Evolutionary conservation across 2,888 invertebrate species (phyloP), one percentile per base, ranked within the genome.

Genomic region (Theretra japonica): DNA sequence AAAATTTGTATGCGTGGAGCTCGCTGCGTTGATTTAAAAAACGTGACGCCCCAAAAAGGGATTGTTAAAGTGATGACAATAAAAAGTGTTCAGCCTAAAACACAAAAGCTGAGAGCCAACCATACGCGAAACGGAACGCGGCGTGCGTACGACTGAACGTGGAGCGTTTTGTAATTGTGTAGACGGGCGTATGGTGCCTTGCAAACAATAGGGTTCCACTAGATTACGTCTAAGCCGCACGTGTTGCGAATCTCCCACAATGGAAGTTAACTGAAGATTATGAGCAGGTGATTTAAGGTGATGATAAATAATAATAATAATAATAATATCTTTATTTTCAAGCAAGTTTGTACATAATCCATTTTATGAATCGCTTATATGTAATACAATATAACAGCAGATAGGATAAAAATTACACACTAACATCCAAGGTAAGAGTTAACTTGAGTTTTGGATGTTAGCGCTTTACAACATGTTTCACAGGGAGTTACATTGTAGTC

Each of bases 21-120:
- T 77, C 76, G 73, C 73, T 73, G 82, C 81, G 83, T 84, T 86
- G 86, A 88, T 88, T 89, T 83, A 84, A 88, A 89, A 89, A 88
- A 87, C 88, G 88, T 88, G 89, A 84, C 85, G 80, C 74, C 77
- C 74, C 76, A 82, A 82, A 81, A 80, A 77, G 78, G 81, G 71
- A 72, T 79, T 76, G n/a, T 73, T 74, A 79, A 76, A 74, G 79
- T 79, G 79, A 75, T 75, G 73, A 75, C 74, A 80, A 80, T 77
- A 78, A 80, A 81, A 80, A 53, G 17, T 68, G 25, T 57, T 58
- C 68, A 59, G 30, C 25, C 62, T 73, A 72, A 77, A 74, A 75
- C 74, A 75, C 77, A 75, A 76, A 75, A 70, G 72, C 74, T 76
- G 71, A 70, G 65, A 74, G 73, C 70, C 62, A 30, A 65, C 50